phyloP scores from a whole-genome alignment of 2,888 invertebrate species.

The Lepas anatifera region DNA sequence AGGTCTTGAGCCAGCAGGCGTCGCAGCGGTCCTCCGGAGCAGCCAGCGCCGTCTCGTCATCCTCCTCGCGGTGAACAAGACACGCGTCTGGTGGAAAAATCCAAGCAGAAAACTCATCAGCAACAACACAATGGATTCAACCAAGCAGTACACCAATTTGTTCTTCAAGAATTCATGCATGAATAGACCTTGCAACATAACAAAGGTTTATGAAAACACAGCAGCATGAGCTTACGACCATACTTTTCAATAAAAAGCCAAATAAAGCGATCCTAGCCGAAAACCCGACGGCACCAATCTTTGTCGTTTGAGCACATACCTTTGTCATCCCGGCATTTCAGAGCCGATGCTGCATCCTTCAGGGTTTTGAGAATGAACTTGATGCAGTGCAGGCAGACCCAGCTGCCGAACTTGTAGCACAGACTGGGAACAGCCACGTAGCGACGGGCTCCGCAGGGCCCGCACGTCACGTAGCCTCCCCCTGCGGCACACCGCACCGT shows the following conservation, averaged over 20 bases:
- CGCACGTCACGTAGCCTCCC: constrained; percentile 25
- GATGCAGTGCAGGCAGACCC: constrained; percentile 72
- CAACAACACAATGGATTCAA: too few species aligned
- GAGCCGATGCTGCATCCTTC: constrained; percentile 19
- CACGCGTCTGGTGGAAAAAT: background rate
- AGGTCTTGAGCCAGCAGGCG: constrained; percentile 78
- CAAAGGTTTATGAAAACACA: too few species aligned
- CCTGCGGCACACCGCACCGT: constrained; percentile 16
- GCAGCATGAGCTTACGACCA: too few species aligned
- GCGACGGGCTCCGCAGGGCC: constrained; percentile 39
- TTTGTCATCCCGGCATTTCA: constrained; percentile 9
- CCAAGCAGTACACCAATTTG: too few species aligned
- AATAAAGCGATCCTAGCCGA: too few species aligned
- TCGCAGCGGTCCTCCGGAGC: constrained; percentile 45
- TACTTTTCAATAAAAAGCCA: too few species aligned
- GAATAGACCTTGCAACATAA: too few species aligned
- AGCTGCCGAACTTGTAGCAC: constrained; percentile 69
- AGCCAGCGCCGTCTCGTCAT: background rate
- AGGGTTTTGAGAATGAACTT: constrained; percentile 55
- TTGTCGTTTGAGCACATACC: constrained; percentile 2
- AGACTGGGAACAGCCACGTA: constrained; percentile 64
- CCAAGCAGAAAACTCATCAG: too few species aligned
- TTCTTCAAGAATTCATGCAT: too few species aligned
- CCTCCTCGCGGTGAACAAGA: background rate
- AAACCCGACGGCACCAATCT: too few species aligned